Evolutionary conservation across 2,113 vertebrate species (phyloP), one percentile per base, ranked within the genome.

Genomic region (Bagarius yarrelli): DNA sequence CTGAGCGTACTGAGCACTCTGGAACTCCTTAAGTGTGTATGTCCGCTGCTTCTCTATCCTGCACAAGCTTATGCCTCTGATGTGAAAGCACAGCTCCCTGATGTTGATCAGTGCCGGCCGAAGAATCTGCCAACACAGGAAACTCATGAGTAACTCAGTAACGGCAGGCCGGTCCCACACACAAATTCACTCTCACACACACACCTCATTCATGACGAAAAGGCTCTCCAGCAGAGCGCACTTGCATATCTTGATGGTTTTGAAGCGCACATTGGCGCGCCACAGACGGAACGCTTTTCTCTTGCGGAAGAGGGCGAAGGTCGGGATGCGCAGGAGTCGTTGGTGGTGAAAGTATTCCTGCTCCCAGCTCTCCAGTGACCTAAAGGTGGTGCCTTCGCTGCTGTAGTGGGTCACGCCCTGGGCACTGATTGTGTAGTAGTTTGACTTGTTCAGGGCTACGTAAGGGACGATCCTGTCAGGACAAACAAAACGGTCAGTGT

Each of bases 261-360:
- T 95, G 69, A 86, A 82, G 23, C 92, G 91, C 13, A 96, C 90
- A 14, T 93, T 94, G 69, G 85, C 88, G 70, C 83, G 93, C 96
- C 95, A 97, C 1, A 93, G 81, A 0, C 74, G 87, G 83, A 97
- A 96, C 5, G 93, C 89, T 78, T 95, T 95, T 93, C 94, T 93
- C 79, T 91, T 91, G 71, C 93, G 93, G 88, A 95, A 96, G 55
- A 80, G 93, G 70, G 90, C 81, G 86, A 97, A 95, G 81, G 92
- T 90, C n/a, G 94, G 93, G 76, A 96, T 95, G 82, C 87, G 79
- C 9, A 74, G 85, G 64, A 96, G 89, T 78, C 91, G 91, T 81
- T 81, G 89, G 84, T 95, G 89, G 80, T 86, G 90, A 1, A 89
- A 70, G 83, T 94, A 93, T 85, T 95, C 93, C 52, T 94, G 86